Conservation (phyloP, 2,113 vertebrate species). For the Gymnarchus niloticus region DNA sequence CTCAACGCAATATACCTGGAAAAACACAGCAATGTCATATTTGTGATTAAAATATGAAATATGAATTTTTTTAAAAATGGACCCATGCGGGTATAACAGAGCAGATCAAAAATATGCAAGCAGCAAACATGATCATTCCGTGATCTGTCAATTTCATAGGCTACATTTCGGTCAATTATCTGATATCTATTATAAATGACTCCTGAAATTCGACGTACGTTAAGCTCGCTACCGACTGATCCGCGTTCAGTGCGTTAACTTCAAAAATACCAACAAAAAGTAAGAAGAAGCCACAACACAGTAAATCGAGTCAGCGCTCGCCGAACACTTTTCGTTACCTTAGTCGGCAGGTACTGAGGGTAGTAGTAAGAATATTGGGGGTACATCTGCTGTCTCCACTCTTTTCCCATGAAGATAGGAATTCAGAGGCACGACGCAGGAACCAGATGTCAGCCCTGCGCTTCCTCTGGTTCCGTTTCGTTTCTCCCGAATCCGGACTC, state of each 20-base stretch:
- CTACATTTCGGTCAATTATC: neutral
- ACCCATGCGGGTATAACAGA: neutral
- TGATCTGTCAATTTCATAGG: neutral
- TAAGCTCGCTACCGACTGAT: neutral
- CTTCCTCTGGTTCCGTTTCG: neutral
- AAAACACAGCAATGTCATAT: neutral
- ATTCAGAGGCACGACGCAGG: conserved; percentile 33
- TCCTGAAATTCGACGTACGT: neutral
- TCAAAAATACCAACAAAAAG: neutral
- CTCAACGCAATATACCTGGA: neutral
- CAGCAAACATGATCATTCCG: neutral
- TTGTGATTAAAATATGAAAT: too few species aligned
- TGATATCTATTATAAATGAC: conserved; percentile 1
- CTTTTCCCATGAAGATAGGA: conserved; percentile 80
- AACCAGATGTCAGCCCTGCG: neutral
- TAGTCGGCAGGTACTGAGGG: conserved; percentile 73
- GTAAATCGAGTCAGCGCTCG: neutral
- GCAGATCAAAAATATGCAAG: neutral
- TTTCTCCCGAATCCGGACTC: neutral
- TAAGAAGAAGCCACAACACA: neutral
- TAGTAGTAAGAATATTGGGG: conserved; percentile 83
- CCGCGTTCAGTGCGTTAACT: neutral
- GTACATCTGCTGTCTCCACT: conserved; percentile 82
- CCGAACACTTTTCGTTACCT: conserved; percentile 48
- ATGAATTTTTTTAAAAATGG: neutral